Conservation (phyloP, 2,797 vertebrate genomes). For the Tachyglossus aculeatus region DNA sequence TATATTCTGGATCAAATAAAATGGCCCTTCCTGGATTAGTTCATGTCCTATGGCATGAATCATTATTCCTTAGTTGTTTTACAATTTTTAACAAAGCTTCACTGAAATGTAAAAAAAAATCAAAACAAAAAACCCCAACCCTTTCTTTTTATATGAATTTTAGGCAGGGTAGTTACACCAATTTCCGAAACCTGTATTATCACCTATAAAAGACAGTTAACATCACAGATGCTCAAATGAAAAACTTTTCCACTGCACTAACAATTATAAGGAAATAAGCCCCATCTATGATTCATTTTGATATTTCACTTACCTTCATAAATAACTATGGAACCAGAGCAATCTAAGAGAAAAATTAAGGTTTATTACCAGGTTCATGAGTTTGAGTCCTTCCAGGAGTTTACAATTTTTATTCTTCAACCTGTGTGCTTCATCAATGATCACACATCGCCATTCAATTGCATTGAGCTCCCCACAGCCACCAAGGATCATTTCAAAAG, state of each 20-base stretch:
- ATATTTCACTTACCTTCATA: neutral
- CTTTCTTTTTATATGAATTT: no score
- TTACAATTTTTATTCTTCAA: slow-evolving; percentile 99
- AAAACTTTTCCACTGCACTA: neutral
- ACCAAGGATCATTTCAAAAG: slow-evolving; percentile 98
- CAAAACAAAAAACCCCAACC: no score
- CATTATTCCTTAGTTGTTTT: no score
- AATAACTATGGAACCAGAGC: slow-evolving; percentile 12
- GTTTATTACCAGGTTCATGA: slow-evolving; percentile 92
- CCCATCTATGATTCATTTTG: neutral
- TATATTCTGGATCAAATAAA: no score
- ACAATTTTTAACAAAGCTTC: no score
- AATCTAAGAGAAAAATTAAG: neutral
- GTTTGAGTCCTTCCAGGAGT: slow-evolving; percentile 95
- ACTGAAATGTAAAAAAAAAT: no score
- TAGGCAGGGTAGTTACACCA: no score
- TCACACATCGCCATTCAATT: slow-evolving; percentile 96
- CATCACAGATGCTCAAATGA: neutral
- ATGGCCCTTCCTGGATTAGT: no score
- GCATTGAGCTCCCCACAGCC: slow-evolving; percentile 96
- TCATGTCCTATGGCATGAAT: no score
- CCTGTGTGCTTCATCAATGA: slow-evolving; percentile 97
- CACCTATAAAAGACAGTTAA: slow-evolving; percentile 5
- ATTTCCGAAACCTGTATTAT: no score
- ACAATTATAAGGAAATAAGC: neutral